Base-by-base conservation (phyloP, 2,113 vertebrate species). In the Cynocephalus volans region DNA sequence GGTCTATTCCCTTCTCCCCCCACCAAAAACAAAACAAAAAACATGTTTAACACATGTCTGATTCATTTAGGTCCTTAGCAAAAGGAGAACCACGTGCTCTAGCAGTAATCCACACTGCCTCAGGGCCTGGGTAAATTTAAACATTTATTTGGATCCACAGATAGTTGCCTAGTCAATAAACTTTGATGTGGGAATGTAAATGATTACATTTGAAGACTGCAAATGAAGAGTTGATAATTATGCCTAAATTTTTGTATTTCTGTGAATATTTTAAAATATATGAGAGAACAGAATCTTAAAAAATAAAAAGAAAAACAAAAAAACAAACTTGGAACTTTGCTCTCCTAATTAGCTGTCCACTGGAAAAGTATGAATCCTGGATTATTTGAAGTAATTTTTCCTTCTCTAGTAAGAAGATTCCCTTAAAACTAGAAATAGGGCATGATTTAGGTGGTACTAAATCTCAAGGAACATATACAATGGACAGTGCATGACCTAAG, bases 181-280 rank as follows among this genome's bases (percentile, higher is more conserved):
- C 54, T 95, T 95, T 96, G 76, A 81, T 95, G 62, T 90, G 67
- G 72, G 60, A 84, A 81, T 94, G 24, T 73, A 95, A 97, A 72
- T 58, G 41, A 82, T 65, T 91, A 8, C 54, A 87, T 81, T 89
- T 96, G 67, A 93, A 94, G 83, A 67, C 21, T 73, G 64, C n/a
- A 70, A 92, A 72, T 87, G 75, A 96, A 96, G n/a, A 96, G 14
- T 19, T 89, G 54, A 67, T 84, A 95, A 94, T 87, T 84, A 94
- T 80, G 48, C 11, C 65, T 87, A 90, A 87, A 90, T 93, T 83
- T 93, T 88, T 81, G 24, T 33, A 89, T 96, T 96, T 93, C 62
- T 95, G 58, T 82, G 80, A 96, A 65, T 94, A 89, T 54, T 92
- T 96, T 33, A 95, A 92, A 89, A 41, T 95, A 62, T 65, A 50